A percentile compares a stretch with the other conserved stretches of the same genome.
Conservation (phyloP, 1,140 invertebrate genomes). For the Spodoptera frugiperda region DNA sequence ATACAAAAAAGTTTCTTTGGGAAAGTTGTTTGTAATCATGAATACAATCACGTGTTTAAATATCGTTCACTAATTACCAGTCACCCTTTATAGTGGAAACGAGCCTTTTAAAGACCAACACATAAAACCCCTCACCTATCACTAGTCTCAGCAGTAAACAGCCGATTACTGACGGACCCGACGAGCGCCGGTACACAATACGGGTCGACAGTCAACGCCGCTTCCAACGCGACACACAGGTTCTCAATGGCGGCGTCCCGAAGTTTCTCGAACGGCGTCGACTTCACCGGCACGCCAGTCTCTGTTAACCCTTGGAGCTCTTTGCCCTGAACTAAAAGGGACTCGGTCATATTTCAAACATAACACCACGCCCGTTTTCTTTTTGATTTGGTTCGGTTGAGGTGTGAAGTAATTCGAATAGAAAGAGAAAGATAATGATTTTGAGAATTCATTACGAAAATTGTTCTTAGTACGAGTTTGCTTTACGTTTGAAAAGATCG, state of each 20-base stretch:
- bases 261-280: conserved; percentile 91
- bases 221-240: conserved; percentile 96
- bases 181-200: conserved; percentile 97
- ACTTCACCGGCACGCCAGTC: conserved; percentile 73
- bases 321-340: conserved; percentile 87
- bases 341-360: background rate
- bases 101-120: background rate
- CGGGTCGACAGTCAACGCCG: conserved; percentile 94
- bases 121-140: conserved; percentile 85
- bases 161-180: conserved; percentile 96
- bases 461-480: too few relatives aligned
- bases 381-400: background rate
- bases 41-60: too few relatives aligned
- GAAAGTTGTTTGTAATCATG: too few relatives aligned
- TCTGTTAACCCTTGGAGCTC: conserved; percentile 78
- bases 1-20: too few relatives aligned
- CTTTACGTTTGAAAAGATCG: too few relatives aligned
- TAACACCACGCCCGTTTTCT: background rate
- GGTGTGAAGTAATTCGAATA: background rate
- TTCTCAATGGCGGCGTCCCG: conserved; percentile 98
- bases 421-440: background rate
- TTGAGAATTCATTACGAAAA: too few relatives aligned
- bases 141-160: conserved; percentile 96
- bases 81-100: too few relatives aligned
- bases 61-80: too few relatives aligned